phyloP scores from a whole-genome alignment of 1,140 invertebrate genomes.

The Tyrophagus putrescentiae region DNA sequence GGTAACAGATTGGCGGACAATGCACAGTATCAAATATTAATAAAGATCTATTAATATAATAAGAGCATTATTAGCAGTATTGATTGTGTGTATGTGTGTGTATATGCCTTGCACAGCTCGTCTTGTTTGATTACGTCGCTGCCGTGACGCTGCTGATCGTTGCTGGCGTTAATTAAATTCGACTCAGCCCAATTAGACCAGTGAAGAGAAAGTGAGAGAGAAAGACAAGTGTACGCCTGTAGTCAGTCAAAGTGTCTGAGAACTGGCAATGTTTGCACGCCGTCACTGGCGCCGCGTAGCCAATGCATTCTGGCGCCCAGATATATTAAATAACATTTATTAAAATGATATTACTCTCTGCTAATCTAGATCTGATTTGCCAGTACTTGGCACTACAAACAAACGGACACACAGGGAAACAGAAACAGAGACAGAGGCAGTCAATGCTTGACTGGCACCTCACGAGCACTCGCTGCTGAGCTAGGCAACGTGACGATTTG shows the following conservation, averaged over 20 bases:
- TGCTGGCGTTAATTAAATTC: slow-evolving; percentile 10
- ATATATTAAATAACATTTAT: too few species aligned
- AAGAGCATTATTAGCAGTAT: background rate
- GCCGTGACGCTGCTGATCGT: background rate
- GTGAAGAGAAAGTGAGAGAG: background rate
- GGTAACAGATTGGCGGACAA: slow-evolving; percentile 11
- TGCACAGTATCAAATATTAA: slow-evolving; percentile 13
- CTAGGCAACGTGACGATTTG: too few species aligned
- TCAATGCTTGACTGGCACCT: too few species aligned
- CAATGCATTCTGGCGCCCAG: background rate
- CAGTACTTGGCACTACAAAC: too few species aligned
- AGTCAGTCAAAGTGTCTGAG: too few species aligned
- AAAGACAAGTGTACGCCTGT: background rate
- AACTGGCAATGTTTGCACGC: background rate
- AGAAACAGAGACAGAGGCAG: too few species aligned
- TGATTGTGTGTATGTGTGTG: background rate
- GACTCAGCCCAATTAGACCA: slow-evolving; percentile 10
- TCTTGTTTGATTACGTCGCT: background rate
- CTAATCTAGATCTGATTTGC: too few species aligned
- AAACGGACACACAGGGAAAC: background rate
- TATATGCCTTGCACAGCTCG: background rate
- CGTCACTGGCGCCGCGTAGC: background rate
- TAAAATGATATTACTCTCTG: background rate
- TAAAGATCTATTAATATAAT: slow-evolving; percentile 16
- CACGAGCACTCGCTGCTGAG: too few species aligned